Evolutionary conservation across 2,888 invertebrate genomes (phyloP).

Genomic region (Ischnus inquisitorius): DNA sequence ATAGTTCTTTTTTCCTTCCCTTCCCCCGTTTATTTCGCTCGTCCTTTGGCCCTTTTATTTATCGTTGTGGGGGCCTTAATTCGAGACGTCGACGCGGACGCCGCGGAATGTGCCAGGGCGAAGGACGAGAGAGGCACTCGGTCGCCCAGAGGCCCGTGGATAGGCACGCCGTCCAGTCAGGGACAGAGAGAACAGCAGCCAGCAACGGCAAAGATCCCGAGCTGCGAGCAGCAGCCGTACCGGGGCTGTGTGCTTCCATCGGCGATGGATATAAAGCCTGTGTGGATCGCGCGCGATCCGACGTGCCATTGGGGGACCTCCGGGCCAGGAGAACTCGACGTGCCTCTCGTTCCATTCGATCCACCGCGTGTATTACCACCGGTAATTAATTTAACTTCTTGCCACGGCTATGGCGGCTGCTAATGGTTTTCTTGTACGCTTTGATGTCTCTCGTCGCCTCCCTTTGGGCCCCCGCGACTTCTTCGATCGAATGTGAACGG

Average conservation of each 20-base stretch:
- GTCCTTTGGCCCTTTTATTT: slow-evolving; percentile 70
- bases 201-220: slow-evolving; percentile 15
- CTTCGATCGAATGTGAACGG: background rate
- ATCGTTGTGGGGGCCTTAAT: slow-evolving; percentile 73
- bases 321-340: slow-evolving; percentile 60
- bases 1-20: slow-evolving; percentile 8
- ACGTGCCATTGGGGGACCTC: slow-evolving; percentile 51
- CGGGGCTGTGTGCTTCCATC: slow-evolving; percentile 19
- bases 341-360: slow-evolving; percentile 69
- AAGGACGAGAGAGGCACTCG: slow-evolving; percentile 46
- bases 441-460: slow-evolving; percentile 71
- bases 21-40: slow-evolving; percentile 8
- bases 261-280: background rate
- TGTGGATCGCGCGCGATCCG: slow-evolving; percentile 48
- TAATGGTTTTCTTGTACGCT: slow-evolving; percentile 82
- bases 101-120: slow-evolving; percentile 70
- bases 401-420: slow-evolving; percentile 81
- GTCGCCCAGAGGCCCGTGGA: background rate
- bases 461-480: slow-evolving; percentile 12
- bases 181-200: slow-evolving; percentile 62
- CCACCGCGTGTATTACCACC: slow-evolving; percentile 71
- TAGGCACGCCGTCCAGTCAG: slow-evolving; percentile 15
- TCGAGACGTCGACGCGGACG: slow-evolving; percentile 76
- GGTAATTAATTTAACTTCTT: slow-evolving; percentile 85
- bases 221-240: no score